These are phyloP conservation scores for Brachionus asplanchnoidis DNA, from an alignment of 1,140 invertebrate species.

Conservation along the genomic window DNA sequence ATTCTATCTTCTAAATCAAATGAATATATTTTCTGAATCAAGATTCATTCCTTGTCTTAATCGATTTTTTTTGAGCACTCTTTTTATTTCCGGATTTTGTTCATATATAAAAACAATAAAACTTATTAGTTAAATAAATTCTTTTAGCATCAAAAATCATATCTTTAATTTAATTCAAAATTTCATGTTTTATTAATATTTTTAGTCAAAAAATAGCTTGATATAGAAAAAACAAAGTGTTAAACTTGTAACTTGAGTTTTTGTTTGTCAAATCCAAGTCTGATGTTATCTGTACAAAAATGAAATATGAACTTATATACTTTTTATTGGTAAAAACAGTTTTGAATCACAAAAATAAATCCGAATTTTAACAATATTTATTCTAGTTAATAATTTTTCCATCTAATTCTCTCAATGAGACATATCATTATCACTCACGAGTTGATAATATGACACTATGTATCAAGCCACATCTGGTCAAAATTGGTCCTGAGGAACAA, in stretches of 20 bases:
- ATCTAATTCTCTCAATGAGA: not conserved
- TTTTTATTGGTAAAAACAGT: not conserved
- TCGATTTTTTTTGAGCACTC: not conserved
- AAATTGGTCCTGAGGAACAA: not conserved
- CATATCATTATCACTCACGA: not conserved
- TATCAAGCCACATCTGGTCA: not conserved
- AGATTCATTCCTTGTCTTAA: not conserved
- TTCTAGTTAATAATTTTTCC: not conserved
- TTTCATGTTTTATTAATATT: constrained; percentile 21
- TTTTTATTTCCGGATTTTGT: not conserved
- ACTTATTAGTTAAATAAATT: not conserved
- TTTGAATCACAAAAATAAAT: not conserved
- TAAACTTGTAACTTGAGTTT: not conserved
- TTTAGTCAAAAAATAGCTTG: not conserved
- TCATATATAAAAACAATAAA: not conserved
- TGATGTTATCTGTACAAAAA: not conserved
- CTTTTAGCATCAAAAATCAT: not conserved
- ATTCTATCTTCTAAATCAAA: not conserved
- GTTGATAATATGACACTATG: constrained; percentile 1
- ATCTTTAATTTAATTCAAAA: not conserved
- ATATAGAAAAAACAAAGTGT: not conserved
- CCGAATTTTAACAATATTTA: not conserved
- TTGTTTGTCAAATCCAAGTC: not conserved
- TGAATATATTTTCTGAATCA: not conserved
- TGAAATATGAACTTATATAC: not conserved